These are phyloP conservation scores for Philaethria dido DNA, from an alignment of 2,888 invertebrate species.

Conservation along the genomic window DNA sequence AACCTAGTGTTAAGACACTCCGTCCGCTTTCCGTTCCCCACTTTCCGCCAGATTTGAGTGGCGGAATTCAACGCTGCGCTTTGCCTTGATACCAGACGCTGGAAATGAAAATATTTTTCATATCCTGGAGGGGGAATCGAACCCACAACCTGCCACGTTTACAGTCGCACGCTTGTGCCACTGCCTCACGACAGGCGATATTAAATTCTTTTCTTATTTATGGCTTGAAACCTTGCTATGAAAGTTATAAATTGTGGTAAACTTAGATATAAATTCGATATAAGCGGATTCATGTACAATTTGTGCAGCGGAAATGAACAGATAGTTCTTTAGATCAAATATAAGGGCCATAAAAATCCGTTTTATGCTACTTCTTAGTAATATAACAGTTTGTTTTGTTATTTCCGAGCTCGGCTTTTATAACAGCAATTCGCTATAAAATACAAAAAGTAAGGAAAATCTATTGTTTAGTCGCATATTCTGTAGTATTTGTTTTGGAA, in stretches of 20 bases:
- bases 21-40: too few relatives aligned
- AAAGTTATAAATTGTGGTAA: background rate
- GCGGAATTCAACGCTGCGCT: too few relatives aligned
- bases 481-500: conserved; percentile 35
- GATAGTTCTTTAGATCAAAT: conserved; percentile 2
- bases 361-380: background rate
- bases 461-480: conserved; percentile 22
- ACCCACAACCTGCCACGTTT: too few relatives aligned
- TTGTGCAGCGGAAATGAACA: background rate
- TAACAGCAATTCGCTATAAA: conserved; percentile 1
- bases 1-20: too few relatives aligned
- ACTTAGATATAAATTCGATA: background rate
- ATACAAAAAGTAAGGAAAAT: conserved; percentile 8
- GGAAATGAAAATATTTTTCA: too few relatives aligned
- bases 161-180: too few relatives aligned
- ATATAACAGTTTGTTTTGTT: background rate
- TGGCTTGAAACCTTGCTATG: background rate
- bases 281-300: background rate
- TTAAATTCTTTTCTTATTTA: background rate
- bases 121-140: too few relatives aligned
- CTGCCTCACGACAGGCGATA: background rate
- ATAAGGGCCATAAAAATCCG: conserved; percentile 10
- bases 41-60: too few relatives aligned
- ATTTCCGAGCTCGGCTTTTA: background rate
- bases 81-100: too few relatives aligned